Percentiles rank a stretch among this genome's conserved stretches.
These are phyloP conservation scores for Phyllotreta striolata DNA, from an alignment of 2,888 invertebrate genomes.

Conservation along the genomic window DNA sequence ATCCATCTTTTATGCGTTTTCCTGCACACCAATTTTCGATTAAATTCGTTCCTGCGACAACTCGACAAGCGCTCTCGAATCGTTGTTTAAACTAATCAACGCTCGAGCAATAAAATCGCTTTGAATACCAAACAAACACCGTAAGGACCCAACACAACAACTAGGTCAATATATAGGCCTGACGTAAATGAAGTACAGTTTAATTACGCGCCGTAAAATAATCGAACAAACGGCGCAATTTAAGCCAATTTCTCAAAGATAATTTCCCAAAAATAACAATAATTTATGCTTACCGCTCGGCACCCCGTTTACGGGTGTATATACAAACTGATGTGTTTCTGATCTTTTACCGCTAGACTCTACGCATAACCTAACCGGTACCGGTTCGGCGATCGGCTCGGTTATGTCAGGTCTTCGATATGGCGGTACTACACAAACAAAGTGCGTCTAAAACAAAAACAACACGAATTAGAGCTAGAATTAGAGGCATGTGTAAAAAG, in stretches of 20 bases:
- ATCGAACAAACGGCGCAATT: constrained; percentile 32
- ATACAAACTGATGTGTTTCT: constrained; percentile 85
- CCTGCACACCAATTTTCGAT: too few relatives aligned
- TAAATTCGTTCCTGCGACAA: too few relatives aligned
- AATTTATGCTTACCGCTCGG: constrained; percentile 59
- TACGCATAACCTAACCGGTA: constrained; percentile 79
- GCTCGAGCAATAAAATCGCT: too few relatives aligned
- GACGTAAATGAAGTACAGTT: too few relatives aligned
- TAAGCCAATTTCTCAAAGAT: constrained; percentile 51
- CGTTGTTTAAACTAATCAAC: too few relatives aligned
- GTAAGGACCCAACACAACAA: too few relatives aligned
- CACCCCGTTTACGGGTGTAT: constrained; percentile 69
- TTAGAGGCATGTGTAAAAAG: not conserved
- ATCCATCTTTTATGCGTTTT: too few relatives aligned
- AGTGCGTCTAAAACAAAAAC: constrained; percentile 73
- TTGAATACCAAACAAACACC: too few relatives aligned
- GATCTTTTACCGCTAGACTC: constrained; percentile 87
- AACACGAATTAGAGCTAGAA: constrained; percentile 3
- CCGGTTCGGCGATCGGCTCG: constrained; percentile 75
- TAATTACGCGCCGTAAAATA: too few relatives aligned
- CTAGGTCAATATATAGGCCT: too few relatives aligned
- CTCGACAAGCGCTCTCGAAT: too few relatives aligned
- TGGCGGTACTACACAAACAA: constrained; percentile 86
- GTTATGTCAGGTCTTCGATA: constrained; percentile 73
- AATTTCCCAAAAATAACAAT: constrained; percentile 45